Conservation (phyloP, 2,888 invertebrate genomes). For the Lasioglossum vierecki region DNA sequence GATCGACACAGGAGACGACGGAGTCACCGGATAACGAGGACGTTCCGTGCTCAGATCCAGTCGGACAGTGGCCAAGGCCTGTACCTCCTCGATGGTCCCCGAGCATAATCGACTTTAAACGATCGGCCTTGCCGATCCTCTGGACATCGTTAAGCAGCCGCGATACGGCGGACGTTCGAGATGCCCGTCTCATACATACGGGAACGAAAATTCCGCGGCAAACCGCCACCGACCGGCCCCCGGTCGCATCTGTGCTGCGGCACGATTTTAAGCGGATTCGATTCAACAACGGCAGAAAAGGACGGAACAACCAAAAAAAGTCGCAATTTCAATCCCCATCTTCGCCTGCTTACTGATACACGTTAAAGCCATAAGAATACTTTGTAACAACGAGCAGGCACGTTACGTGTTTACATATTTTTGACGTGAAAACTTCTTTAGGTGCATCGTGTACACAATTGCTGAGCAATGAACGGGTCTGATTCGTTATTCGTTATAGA, state of each 20-base stretch:
- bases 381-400: background rate
- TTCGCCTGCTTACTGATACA: background rate
- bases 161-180: slow-evolving; percentile 48
- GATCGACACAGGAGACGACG: slow-evolving; percentile 54
- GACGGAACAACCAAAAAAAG: background rate
- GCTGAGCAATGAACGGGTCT: too few relatives aligned
- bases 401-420: background rate
- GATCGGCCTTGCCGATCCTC: slow-evolving; percentile 70
- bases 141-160: slow-evolving; percentile 67
- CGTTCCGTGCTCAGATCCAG: slow-evolving; percentile 60
- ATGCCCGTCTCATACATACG: slow-evolving; percentile 53
- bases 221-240: slow-evolving; percentile 19
- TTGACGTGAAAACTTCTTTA: too few relatives aligned
- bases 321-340: background rate
- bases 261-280: slow-evolving; percentile 34
- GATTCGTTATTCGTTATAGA: too few relatives aligned
- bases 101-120: slow-evolving; percentile 73
- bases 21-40: slow-evolving; percentile 67
- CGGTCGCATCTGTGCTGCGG: slow-evolving; percentile 36
- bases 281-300: background rate
- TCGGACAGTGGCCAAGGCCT: slow-evolving; percentile 61
- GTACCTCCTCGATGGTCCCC: slow-evolving; percentile 52
- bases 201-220: slow-evolving; percentile 45
- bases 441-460: too few relatives aligned
- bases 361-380: background rate